Percentiles rank a stretch among this genome's conserved stretches.
Evolutionary conservation across 2,797 vertebrate species (phyloP).

Genomic region (Chiloscyllium punctatum): DNA sequence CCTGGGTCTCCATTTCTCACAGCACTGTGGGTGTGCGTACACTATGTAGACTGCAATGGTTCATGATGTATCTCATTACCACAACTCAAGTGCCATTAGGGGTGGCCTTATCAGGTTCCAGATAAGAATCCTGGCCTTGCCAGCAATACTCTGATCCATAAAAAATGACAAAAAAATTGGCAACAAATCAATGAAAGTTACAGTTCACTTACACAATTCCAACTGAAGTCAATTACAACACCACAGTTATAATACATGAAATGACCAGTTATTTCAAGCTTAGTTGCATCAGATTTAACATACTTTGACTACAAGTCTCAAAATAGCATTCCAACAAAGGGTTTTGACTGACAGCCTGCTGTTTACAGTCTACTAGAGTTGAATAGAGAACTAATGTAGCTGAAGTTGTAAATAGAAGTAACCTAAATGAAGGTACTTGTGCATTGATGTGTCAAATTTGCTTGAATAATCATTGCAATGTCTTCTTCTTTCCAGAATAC

Average conservation of each 20-base stretch:
- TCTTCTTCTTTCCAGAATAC: conserved; percentile 63
- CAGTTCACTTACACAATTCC: not conserved
- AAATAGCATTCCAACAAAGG: not conserved
- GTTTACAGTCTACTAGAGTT: not conserved
- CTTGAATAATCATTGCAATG: not conserved
- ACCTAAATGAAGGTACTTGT: not conserved
- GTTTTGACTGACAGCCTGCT: not conserved
- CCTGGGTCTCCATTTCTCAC: too few relatives aligned
- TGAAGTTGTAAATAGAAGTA: not conserved
- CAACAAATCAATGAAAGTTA: not conserved
- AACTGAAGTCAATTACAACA: not conserved
- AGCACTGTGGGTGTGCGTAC: too few relatives aligned
- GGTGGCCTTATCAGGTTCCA: too few relatives aligned
- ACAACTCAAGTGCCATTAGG: too few relatives aligned
- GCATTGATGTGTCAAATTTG: not conserved
- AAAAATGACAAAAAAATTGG: not conserved
- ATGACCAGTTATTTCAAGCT: not conserved
- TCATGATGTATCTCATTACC: too few relatives aligned
- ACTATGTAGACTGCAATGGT: too few relatives aligned
- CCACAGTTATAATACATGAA: not conserved
- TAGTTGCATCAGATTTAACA: not conserved
- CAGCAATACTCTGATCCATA: too few relatives aligned
- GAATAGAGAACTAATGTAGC: not conserved
- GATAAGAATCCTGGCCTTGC: not conserved
- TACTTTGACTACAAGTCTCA: not conserved